These are phyloP conservation scores for Caenorhabditis sp. DNA, from an alignment of 2,888 invertebrate genomes.

Conservation along the genomic window DNA sequence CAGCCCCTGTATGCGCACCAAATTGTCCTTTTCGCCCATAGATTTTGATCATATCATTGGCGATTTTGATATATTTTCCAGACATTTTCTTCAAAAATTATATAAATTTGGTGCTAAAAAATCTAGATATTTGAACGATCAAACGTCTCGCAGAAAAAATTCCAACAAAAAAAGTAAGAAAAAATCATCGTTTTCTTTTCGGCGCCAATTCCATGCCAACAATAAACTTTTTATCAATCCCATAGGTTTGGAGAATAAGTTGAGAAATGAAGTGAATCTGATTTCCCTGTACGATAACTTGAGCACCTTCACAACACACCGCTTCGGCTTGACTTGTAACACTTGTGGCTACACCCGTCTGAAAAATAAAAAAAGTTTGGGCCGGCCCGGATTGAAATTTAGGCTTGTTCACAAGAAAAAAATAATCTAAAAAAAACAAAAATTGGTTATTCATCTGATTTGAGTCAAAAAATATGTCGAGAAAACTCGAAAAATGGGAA, in stretches of 20 bases:
- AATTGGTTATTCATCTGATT: too few relatives aligned
- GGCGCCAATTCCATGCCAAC: slow-evolving; percentile 63
- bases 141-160: background rate
- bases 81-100: too few relatives aligned
- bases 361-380: slow-evolving; percentile 75
- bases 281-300: slow-evolving; percentile 67
- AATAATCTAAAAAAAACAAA: too few relatives aligned
- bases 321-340: slow-evolving; percentile 80
- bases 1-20: slow-evolving; percentile 14
- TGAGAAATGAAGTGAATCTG: slow-evolving; percentile 53
- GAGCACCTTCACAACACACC: slow-evolving; percentile 75
- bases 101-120: too few relatives aligned
- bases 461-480: too few relatives aligned
- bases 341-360: slow-evolving; percentile 85
- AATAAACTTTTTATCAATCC: slow-evolving; percentile 65
- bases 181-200: slow-evolving; percentile 58
- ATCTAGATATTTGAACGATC: too few relatives aligned
- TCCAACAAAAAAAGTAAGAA: slow-evolving; percentile 4
- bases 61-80: slow-evolving; percentile 28
- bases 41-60: slow-evolving; percentile 18
- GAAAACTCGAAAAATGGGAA: too few relatives aligned
- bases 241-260: slow-evolving; percentile 49
- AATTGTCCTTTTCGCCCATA: slow-evolving; percentile 15
- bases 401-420: background rate
- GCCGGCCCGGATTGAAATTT: too few relatives aligned